Percentiles rank a stretch among this genome's conserved stretches.
These are phyloP conservation scores for Heliocidaris tuberculata DNA, from an alignment of 35 echinoderm and acorn worm genomes.

Conservation along the genomic window DNA sequence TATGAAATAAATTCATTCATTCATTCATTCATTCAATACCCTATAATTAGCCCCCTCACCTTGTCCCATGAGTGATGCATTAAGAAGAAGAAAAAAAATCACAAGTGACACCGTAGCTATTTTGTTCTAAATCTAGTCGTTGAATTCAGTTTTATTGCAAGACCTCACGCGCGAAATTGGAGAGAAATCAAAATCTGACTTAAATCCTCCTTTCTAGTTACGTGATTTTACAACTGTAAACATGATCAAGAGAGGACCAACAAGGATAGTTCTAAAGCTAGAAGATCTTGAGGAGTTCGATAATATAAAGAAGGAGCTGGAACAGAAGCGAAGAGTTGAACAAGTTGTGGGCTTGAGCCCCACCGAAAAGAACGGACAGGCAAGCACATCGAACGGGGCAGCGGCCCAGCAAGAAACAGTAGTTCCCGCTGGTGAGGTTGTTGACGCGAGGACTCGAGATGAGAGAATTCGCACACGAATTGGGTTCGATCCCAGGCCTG, in stretches of 20 bases:
- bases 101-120: too few relatives aligned
- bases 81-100: too few relatives aligned
- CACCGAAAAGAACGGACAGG: constrained; percentile 46
- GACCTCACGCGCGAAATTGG: neutral
- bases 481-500: constrained; percentile 81
- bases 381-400: constrained; percentile 21
- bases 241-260: constrained; percentile 82
- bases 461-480: constrained; percentile 75
- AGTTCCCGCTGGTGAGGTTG: constrained; percentile 40
- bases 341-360: constrained; percentile 60
- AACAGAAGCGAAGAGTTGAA: constrained; percentile 66
- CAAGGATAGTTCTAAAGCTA: constrained; percentile 68
- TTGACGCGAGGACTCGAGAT: constrained; percentile 68
- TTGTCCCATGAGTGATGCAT: too few relatives aligned
- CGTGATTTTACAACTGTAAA: neutral
- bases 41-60: too few relatives aligned
- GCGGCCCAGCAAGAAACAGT: constrained; percentile 49
- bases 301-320: constrained; percentile 81
- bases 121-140: neutral
- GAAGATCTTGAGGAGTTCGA: constrained; percentile 88
- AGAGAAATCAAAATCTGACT: neutral
- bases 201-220: neutral
- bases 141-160: neutral
- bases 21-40: too few relatives aligned
- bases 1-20: too few relatives aligned